Evolutionary conservation across 2,888 invertebrate genomes (phyloP), one percentile per base, ranked within the genome.

Genomic region (Netelia inedita): DNA sequence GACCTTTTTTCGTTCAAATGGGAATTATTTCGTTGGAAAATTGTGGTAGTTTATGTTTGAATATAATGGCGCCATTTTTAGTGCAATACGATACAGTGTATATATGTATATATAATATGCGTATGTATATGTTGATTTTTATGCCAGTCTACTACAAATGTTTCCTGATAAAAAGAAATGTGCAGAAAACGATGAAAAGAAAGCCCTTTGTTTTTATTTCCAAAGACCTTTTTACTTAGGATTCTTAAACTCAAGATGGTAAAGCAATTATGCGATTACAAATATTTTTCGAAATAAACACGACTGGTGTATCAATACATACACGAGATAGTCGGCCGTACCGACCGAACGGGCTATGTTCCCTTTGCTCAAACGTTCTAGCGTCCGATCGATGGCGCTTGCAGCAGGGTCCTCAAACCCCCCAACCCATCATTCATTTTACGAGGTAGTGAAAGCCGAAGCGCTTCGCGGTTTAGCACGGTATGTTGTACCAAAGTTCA

Each of bases 81-180:
- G 28, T 61, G 66, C 72, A 80, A 66, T 73, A 79, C 11, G 8
- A 46, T 19, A 59, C 14, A n/a, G 16, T 55, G 55, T 55, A 16
- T 55, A 55, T 55, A 55, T 16, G 8, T 55, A n/a, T 16, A 16
- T 66, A 59, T 21, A 59, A 3, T 41, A 19, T 21, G 14, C 21
- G 11, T 55, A 10, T 65, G 46, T 73, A 41, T 35, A 59, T 73
- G n/a, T 28, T 43, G 66, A 10, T 73, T 73, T 73, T 35, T 28
- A 68, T 73, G 46, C 57, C 46, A 2, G 19, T 73, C 73, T 59
- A 73, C 73, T 59, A 73, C 79, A 80, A 73, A 73, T 66, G 57
- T 72, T 79, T 57, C 46, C 73, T 66, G 73, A 80, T 66, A 73
- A 80, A 66, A 73, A 80, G 73, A 21, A 63, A 19, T 68, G 1